phyloP scores from a whole-genome alignment of 2,797 vertebrate genomes.

The Cyprinodon diabolis region DNA sequence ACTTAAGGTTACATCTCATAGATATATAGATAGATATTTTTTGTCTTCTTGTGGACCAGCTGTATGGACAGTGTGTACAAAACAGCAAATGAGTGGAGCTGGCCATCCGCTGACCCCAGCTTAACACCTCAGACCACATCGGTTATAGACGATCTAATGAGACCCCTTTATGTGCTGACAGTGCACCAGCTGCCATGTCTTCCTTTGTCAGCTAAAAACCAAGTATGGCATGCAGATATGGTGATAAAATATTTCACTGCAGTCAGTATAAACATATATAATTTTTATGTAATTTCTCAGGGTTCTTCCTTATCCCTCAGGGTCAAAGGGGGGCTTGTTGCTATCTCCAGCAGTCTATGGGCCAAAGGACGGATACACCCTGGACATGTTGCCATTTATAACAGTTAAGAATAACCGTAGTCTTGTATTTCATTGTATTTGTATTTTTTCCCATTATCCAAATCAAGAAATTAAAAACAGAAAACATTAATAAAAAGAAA shows the following conservation, averaged over 20 bases:
- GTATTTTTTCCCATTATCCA: no score
- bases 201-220: not conserved
- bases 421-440: no score
- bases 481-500: no score
- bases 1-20: not conserved
- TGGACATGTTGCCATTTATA: no score
- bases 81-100: conserved; percentile 12
- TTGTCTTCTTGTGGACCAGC: conserved; percentile 1
- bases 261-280: not conserved
- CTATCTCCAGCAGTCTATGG: no score
- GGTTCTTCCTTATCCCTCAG: no score
- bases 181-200: conserved; percentile 14
- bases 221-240: not conserved
- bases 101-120: conserved; percentile 17
- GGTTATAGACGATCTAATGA: conserved; percentile 25
- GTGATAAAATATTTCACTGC: not conserved
- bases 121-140: conserved; percentile 19
- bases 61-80: conserved; percentile 25
- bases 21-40: not conserved
- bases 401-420: no score
- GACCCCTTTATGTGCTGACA: conserved; percentile 14
- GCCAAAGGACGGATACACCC: no score
- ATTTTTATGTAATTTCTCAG: not conserved
- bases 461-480: no score
- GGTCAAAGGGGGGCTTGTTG: no score